These are phyloP conservation scores for Nibea albiflora DNA, from an alignment of 2,113 vertebrate species.

Conservation along the genomic window DNA sequence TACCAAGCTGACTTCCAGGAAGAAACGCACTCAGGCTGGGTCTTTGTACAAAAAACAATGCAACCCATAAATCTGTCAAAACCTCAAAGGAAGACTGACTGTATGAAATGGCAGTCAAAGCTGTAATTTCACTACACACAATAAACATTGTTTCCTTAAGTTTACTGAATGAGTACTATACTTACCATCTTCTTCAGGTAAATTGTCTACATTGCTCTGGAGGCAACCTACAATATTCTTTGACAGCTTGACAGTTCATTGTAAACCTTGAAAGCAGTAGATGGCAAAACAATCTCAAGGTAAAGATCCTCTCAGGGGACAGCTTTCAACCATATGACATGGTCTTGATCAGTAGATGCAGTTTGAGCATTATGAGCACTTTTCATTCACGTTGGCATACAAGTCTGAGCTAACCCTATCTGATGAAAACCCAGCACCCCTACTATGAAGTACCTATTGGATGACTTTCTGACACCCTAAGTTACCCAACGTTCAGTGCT, in stretches of 20 bases:
- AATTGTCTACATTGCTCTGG: background rate
- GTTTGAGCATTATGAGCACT: background rate
- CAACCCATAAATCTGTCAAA: constrained; percentile 38
- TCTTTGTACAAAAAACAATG: constrained; percentile 31
- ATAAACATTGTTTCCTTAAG: background rate
- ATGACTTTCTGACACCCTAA: no score
- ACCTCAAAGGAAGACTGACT: background rate
- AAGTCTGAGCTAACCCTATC: background rate
- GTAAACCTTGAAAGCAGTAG: background rate
- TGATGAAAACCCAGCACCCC: background rate
- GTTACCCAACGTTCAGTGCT: background rate
- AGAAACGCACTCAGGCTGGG: background rate
- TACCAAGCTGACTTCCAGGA: constrained; percentile 34
- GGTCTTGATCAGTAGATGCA: background rate
- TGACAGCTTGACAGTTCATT: background rate
- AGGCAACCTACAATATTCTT: background rate
- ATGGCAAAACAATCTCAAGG: background rate
- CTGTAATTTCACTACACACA: constrained; percentile 15
- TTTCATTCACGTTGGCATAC: background rate
- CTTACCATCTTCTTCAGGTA: background rate
- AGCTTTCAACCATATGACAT: background rate
- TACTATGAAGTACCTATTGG: background rate
- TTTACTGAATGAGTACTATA: background rate
- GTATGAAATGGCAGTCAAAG: background rate
- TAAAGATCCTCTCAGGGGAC: background rate